Conservation (phyloP, 2,113 vertebrate species). For the Cyrtonyx montezumae region DNA sequence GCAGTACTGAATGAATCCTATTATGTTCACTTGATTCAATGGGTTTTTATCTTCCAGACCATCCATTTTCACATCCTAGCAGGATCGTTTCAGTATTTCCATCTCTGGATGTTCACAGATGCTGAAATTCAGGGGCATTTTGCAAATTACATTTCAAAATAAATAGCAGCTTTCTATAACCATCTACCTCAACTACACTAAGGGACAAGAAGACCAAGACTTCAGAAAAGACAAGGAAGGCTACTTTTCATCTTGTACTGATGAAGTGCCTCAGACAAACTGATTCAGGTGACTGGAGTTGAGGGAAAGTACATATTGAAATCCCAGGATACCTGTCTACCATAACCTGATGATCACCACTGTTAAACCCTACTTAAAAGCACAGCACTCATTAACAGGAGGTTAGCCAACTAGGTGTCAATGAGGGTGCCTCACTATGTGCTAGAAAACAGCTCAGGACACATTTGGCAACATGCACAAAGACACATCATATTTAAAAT, state of each 20-base stretch:
- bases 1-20: neutral
- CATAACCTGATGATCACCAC: neutral
- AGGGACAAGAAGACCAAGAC: neutral
- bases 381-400: neutral
- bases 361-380: neutral
- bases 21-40: neutral
- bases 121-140: neutral
- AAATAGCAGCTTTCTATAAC: neutral
- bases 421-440: neutral
- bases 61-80: neutral
- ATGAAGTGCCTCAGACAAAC: neutral
- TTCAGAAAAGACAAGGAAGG: neutral
- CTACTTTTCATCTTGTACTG: fast-evolving
- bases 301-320: neutral
- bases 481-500: neutral
- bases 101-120: neutral
- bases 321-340: neutral
- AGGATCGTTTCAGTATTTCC: neutral
- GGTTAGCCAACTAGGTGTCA: neutral
- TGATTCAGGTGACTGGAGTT: neutral
- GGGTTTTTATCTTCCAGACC: neutral
- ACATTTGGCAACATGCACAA: neutral
- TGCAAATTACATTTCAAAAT: neutral
- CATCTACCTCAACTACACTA: neutral
- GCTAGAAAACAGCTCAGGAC: neutral